These are phyloP conservation scores for Anhinga rufa DNA, from an alignment of 2,113 vertebrate species.

Conservation along the genomic window DNA sequence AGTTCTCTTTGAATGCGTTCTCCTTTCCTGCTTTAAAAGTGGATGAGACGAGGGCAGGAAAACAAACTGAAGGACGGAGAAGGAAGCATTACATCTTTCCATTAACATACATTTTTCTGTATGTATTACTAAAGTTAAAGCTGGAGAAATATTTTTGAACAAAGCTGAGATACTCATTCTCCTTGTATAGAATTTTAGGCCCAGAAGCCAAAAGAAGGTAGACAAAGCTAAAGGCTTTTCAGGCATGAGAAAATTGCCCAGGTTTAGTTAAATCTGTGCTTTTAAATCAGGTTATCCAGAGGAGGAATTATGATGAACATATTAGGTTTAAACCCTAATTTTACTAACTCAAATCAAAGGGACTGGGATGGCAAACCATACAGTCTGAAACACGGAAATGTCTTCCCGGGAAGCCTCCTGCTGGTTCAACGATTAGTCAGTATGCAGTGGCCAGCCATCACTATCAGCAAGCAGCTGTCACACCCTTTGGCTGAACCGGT, in stretches of 20 bases:
- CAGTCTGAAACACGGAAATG: neutral
- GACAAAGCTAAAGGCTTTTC: neutral
- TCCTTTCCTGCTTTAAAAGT: neutral
- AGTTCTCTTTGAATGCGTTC: neutral
- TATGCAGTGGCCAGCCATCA: neutral
- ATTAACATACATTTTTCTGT: neutral
- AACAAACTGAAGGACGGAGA: neutral
- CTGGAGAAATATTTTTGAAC: neutral
- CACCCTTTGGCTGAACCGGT: slow-evolving; percentile 34
- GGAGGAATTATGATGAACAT: neutral
- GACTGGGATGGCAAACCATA: neutral
- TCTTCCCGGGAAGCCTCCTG: neutral
- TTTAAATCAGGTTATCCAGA: neutral
- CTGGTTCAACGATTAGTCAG: neutral
- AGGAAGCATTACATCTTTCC: neutral
- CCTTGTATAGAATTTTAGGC: neutral
- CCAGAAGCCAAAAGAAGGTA: neutral
- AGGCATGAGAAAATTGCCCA: neutral
- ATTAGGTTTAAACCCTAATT: neutral
- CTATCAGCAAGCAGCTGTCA: slow-evolving; percentile 40
- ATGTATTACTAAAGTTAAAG: neutral
- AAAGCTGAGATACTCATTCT: neutral
- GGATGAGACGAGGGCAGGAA: neutral
- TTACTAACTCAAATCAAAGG: neutral
- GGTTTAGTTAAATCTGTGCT: neutral